Base-by-base conservation (phyloP, 1,140 invertebrate genomes). In the Cotesia vestalis region DNA sequence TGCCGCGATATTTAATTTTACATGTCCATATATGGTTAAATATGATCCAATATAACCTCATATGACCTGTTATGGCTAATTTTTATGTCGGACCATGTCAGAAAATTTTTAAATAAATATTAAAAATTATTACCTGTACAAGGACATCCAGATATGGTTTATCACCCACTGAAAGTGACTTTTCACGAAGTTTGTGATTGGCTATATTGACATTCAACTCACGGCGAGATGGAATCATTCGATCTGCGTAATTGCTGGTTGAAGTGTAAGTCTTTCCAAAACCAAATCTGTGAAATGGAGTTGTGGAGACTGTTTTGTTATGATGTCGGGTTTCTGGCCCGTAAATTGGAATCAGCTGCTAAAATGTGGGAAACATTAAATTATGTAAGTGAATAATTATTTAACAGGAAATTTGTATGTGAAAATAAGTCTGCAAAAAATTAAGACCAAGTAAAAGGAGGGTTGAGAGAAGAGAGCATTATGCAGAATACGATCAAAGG, bases 371-470 rank as follows among this genome's bases (percentile, higher is more conserved):
- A 66, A 66, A 17, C 5, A 66, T 40, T 5, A 46, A 40, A 55
- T 27, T 27, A 27, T 12, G n/a, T 57, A 4, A 14, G n/a, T 57
- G n/a, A 20, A 57, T 57, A 20, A 17, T 40, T 8, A 40, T 14
- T 38, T 46, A 20, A 64, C 12, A 76, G 73, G 74, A 78, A 75
- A 78, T 76, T 75, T 55, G 46, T 40, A 40, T 40, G 46, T 69
- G 73, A 68, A 64, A 69, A 38, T 66, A 72, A 59, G 61, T 46
- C 9, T 51, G 52, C 8, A 64, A 57, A 9, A 51, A 27, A n/a
- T 63, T 63, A 17, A 20, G 20, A 40, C 12, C 40, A 63, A 64
- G 71, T 51, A 60, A 68, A 57, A 46, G 52, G 59, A 62, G 62
- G 59, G 68, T 40, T 20, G 61, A 61, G 17, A 51, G 59, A 34